Conservation (phyloP, 2,113 vertebrate species). For the Gracilinanus agilis region DNA sequence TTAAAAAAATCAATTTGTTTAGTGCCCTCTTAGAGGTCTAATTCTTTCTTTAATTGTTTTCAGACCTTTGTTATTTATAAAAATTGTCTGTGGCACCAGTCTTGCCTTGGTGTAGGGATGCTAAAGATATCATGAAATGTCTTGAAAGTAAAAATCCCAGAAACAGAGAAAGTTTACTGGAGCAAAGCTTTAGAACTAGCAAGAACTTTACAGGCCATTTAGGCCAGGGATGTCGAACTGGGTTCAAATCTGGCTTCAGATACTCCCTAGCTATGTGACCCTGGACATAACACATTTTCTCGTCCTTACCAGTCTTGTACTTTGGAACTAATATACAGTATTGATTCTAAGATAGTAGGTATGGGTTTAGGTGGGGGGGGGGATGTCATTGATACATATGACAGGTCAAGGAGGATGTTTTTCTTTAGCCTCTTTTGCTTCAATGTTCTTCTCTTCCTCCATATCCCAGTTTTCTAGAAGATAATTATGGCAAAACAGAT, state of each 20-base stretch:
- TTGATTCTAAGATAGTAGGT: too few relatives aligned
- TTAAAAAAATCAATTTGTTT: slow-evolving; percentile 47
- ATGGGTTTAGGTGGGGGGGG: too few relatives aligned
- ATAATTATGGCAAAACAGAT: not conserved
- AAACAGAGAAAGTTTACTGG: not conserved
- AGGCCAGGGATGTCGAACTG: not conserved
- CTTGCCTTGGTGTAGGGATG: not conserved
- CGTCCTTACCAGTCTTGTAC: too few relatives aligned
- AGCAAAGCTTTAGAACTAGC: not conserved
- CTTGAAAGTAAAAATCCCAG: not conserved
- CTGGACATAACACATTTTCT: too few relatives aligned
- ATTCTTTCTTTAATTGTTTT: slow-evolving; percentile 44
- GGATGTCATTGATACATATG: not conserved
- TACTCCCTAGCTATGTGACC: too few relatives aligned
- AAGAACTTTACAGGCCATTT: not conserved
- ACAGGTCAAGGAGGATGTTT: not conserved
- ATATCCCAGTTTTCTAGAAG: not conserved
- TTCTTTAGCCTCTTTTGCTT: not conserved
- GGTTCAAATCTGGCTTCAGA: too few relatives aligned
- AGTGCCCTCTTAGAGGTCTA: slow-evolving; percentile 37
- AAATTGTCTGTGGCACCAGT: slow-evolving; percentile 15
- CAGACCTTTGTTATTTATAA: slow-evolving; percentile 61
- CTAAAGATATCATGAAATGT: not conserved
- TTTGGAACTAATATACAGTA: too few relatives aligned
- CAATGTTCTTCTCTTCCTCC: not conserved